These are phyloP conservation scores for Boloria euphrosyne DNA, from an alignment of 2,888 invertebrate genomes.

Conservation along the genomic window DNA sequence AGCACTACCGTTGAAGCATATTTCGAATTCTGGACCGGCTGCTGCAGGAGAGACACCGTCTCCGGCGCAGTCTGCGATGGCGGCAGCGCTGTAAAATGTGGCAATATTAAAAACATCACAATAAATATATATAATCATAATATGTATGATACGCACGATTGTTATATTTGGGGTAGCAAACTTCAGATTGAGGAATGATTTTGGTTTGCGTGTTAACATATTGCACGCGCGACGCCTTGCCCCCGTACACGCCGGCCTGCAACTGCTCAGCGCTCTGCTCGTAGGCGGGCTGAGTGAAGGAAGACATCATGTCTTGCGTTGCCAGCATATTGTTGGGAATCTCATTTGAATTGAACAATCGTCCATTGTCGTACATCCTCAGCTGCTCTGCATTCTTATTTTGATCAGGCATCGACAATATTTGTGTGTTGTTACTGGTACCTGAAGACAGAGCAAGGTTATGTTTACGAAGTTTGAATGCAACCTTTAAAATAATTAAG, in stretches of 20 bases:
- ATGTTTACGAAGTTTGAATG: conserved; percentile 17
- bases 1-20: conserved; percentile 66
- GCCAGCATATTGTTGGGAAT: conserved; percentile 65
- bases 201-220: conserved; percentile 62
- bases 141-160: conserved; percentile 53
- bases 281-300: conserved; percentile 59
- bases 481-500: conserved; percentile 16
- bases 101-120: conserved; percentile 5
- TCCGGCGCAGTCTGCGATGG: conserved; percentile 79
- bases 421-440: conserved; percentile 70
- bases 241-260: conserved; percentile 54
- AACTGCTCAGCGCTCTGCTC: conserved; percentile 53
- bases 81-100: conserved; percentile 54
- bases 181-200: conserved; percentile 59
- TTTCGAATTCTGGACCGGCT: conserved; percentile 67
- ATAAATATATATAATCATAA: neutral
- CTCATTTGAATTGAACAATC: conserved; percentile 65
- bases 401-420: conserved; percentile 67
- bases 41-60: conserved; percentile 75
- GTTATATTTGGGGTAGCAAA: conserved; percentile 65
- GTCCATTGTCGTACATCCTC: conserved; percentile 66
- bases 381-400: conserved; percentile 67
- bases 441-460: conserved; percentile 51
- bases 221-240: conserved; percentile 59
- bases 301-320: conserved; percentile 61